Evolutionary conservation across 2,113 vertebrate species (phyloP), one percentile per base, ranked within the genome.

Genomic region (Trogon surrucura): DNA sequence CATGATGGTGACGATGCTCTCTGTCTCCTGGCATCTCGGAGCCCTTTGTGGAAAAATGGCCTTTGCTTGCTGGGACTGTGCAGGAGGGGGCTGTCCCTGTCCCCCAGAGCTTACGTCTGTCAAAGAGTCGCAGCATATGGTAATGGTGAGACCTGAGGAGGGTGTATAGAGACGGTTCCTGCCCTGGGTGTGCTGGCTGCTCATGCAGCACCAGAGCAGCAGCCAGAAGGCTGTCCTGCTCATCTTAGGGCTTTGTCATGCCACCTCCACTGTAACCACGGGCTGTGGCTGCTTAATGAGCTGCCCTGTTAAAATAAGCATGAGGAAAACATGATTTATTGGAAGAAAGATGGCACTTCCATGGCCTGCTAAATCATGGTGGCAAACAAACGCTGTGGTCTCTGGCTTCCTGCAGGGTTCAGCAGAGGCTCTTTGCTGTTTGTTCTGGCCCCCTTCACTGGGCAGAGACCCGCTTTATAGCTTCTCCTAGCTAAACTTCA

Each of bases 391-490:
- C 80, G 54, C 60, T 91, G 95, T 80, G 95, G 93, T 94, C 89
- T 57, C 73, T 96, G 96, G 93, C 93, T 96, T 92, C 91, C 93
- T 95, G 56, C 77, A 96, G 84, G 56, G 93, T 91, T 95, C 96
- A 96, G 25, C 84, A 84, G 91, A 96, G 95, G 89, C 72, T 84
- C 73, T 94, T 36, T 80, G 69, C 73, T 96, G 89, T 96, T 94
- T 95, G 65, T 95, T 92, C 87, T 95, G 96, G 93, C 89, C 73
- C 64, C 69, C 15, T 78, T 74, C 62, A 56, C 38, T 22, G 26
- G 77, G 84, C 87, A 94, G 84, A 91, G 73, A 78, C 69, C 84
- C 80, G n/a, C 86, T 91, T 77, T 80, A 11, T 25, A 77, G 65
- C 61, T 86, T 71, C 78, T 92, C 25, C 6, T 41, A 86, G 83